Evolutionary conservation across 2,888 invertebrate genomes (phyloP), one percentile per base, ranked within the genome.

Genomic region (Hypolimnas misippus): DNA sequence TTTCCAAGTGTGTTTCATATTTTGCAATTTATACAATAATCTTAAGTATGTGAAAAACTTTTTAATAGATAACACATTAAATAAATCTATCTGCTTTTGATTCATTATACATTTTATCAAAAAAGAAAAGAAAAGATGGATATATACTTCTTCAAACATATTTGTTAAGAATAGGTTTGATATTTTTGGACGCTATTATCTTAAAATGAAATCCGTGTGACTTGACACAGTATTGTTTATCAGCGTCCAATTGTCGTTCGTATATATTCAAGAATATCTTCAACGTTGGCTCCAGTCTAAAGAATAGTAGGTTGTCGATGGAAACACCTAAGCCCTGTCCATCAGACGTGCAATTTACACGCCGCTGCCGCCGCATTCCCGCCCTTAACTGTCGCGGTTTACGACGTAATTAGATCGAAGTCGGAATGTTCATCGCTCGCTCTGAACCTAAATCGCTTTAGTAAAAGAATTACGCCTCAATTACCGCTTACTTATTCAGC

Each of bases 251-350:
- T 73, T 69, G 64, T 71, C 64, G 66, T 63, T 69, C 58, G 77
- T 77, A 81, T 80, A 84, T 83, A 84, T 82, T 81, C 85, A 86
- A 87, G 87, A 79, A 82, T 77, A 70, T 73, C 81, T 81, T 83
- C 84, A 86, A 76, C 88, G 87, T 88, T 86, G 85, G 81, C 81
- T 82, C 76, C 72, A 76, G 76, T 72, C 76, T 72, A 78, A 86
- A 85, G 87, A 90, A 87, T 88, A 88, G 86, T 87, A 89, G 88
- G 88, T 83, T 87, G 85, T 79, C 78, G 78, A 83, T 83, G 83
- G 86, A 76, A 86, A 82, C 86, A 84, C 87, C 84, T 84, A 77
- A 76, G 77, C 75, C 75, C 74, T 74, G 77, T 75, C 76, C 62
- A 62, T 62, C 60, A 65, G 70, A 82, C 74, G 75, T 79, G 78